Evolutionary conservation across 1,140 invertebrate genomes (phyloP).

Genomic region (Neuroterus valhalla): DNA sequence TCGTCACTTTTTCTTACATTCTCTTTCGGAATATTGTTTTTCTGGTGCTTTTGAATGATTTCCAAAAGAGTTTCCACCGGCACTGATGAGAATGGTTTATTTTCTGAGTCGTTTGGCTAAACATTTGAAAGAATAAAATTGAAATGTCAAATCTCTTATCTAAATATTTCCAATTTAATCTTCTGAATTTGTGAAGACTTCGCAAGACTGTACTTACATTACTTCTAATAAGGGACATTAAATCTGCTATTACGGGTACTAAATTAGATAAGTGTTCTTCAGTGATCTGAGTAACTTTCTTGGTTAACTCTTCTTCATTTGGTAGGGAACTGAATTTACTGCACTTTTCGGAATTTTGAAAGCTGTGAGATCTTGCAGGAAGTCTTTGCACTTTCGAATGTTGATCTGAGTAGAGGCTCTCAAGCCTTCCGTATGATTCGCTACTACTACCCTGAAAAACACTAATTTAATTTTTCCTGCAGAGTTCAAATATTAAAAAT

Average conservation of each 20-base stretch:
- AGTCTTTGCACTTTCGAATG: slow-evolving; percentile 38
- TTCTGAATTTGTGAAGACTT: neutral
- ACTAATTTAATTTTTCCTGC: slow-evolving; percentile 26
- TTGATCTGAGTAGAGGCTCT: slow-evolving; percentile 8
- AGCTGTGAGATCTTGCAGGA: slow-evolving; percentile 35
- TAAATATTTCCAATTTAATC: neutral
- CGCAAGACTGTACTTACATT: neutral
- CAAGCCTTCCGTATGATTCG: slow-evolving; percentile 37
- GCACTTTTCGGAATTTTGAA: slow-evolving; percentile 41
- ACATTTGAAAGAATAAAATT: neutral
- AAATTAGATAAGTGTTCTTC: slow-evolving; percentile 61
- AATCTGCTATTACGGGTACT: slow-evolving; percentile 64
- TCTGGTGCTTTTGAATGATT: slow-evolving; percentile 53
- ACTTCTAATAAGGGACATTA: slow-evolving; percentile 51
- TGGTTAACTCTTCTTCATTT: slow-evolving; percentile 41
- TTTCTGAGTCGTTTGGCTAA: slow-evolving; percentile 29
- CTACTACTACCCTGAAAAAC: slow-evolving; percentile 55
- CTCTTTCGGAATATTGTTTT: neutral
- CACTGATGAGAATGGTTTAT: slow-evolving; percentile 31
- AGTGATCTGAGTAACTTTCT: slow-evolving; percentile 42
- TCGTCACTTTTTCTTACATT: slow-evolving; percentile 22
- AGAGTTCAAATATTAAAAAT: slow-evolving; percentile 30
- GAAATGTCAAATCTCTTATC: neutral
- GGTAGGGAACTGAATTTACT: slow-evolving; percentile 10
- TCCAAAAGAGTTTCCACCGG: slow-evolving; percentile 48